These are phyloP conservation scores for Cistogaster globosa DNA, from an alignment of 2,888 invertebrate species.

Conservation along the genomic window DNA sequence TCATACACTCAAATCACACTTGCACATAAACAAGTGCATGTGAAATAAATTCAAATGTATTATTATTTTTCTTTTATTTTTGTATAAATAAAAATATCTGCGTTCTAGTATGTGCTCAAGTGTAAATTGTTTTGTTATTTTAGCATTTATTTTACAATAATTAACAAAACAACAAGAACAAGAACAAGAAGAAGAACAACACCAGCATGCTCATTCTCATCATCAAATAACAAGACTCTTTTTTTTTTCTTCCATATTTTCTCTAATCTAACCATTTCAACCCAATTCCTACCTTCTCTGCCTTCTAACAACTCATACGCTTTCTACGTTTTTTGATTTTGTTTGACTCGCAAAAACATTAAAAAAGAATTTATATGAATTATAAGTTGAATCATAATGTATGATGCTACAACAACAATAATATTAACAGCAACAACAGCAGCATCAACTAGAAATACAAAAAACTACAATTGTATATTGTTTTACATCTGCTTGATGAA, in stretches of 20 bases:
- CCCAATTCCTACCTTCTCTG: background rate
- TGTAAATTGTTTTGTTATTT: conserved; percentile 72
- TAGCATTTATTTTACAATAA: conserved; percentile 72
- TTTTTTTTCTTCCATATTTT: conserved; percentile 34
- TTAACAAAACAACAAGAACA: conserved; percentile 68
- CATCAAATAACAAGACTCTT: conserved; percentile 29
- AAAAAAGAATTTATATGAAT: conserved; percentile 56
- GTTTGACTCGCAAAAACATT: conserved; percentile 15
- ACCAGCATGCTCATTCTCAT: conserved; percentile 17
- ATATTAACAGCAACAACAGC: conserved; percentile 46
- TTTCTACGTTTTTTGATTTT: conserved; percentile 17
- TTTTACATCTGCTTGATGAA: conserved; percentile 59
- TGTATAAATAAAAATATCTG: conserved; percentile 42
- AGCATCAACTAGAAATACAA: conserved; percentile 37
- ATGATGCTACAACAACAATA: conserved; percentile 58
- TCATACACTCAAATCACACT: background rate
- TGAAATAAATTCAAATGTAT: conserved; percentile 55
- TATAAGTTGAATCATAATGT: conserved; percentile 71
- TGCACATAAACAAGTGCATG: conserved; percentile 11
- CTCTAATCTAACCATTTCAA: conserved; percentile 50
- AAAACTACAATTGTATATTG: conserved; percentile 68
- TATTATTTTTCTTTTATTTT: conserved; percentile 20
- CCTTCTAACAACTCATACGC: conserved; percentile 2
- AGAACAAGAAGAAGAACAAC: conserved; percentile 18
- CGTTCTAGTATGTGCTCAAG: conserved; percentile 68